phyloP scores from a whole-genome alignment of 2,113 vertebrate species.

The Microcebus ravelobensis region DNA sequence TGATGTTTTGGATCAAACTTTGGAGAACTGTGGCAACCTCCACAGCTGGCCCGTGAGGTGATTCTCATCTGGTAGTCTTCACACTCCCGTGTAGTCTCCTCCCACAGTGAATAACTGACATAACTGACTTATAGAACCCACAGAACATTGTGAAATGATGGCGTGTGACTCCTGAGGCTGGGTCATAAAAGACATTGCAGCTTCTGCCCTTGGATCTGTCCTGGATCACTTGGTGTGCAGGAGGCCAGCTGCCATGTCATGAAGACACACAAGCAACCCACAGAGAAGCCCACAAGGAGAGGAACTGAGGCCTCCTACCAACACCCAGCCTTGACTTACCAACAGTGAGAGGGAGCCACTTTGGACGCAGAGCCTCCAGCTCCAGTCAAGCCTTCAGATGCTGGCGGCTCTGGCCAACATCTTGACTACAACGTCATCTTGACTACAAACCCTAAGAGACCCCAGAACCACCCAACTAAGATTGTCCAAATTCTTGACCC shows the following conservation, averaged over 20 bases:
- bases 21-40: background rate
- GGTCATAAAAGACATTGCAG: background rate
- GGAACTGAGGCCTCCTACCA: background rate
- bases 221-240: background rate
- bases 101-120: background rate
- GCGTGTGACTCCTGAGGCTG: background rate
- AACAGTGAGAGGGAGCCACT: background rate
- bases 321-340: background rate
- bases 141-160: background rate
- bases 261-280: background rate
- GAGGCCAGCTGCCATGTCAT: background rate
- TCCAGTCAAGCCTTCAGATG: background rate
- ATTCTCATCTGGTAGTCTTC: background rate
- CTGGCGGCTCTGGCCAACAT: background rate
- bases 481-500: background rate
- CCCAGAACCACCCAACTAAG: background rate
- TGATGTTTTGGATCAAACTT: background rate
- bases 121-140: background rate
- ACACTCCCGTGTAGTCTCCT: background rate
- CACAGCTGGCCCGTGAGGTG: background rate
- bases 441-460: background rate
- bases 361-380: background rate
- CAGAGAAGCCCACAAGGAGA: background rate
- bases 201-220: background rate
- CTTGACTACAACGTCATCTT: background rate